phyloP scores from a whole-genome alignment of 2,113 vertebrate species.

The Onychorhynchus coronatus region DNA sequence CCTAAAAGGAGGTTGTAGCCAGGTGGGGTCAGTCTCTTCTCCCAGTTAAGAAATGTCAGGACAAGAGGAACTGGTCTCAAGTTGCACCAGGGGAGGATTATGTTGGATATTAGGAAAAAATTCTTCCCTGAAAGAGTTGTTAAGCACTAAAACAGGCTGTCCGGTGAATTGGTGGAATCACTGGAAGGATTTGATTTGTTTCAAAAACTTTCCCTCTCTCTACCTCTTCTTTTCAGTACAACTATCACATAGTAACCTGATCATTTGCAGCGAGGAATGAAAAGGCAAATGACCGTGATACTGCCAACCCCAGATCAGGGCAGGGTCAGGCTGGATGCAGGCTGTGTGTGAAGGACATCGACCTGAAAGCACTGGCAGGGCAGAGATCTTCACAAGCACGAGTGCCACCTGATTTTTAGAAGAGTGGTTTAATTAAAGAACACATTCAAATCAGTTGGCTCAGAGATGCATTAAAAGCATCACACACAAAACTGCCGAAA shows the following conservation, averaged over 20 bases:
- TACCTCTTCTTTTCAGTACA: background rate
- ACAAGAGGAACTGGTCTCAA: background rate
- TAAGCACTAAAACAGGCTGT: background rate
- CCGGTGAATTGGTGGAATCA: background rate
- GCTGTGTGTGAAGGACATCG: background rate
- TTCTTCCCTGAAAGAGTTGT: background rate
- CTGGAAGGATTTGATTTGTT: background rate
- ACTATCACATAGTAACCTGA: background rate
- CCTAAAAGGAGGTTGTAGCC: background rate
- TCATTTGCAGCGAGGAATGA: background rate
- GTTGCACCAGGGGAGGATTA: background rate
- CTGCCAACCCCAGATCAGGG: background rate
- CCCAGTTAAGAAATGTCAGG: background rate
- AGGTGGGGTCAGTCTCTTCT: background rate
- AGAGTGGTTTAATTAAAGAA: slow-evolving; percentile 9
- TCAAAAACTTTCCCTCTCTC: background rate
- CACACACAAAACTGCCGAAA: background rate
- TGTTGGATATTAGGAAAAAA: background rate
- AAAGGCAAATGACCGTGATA: background rate
- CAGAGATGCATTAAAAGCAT: background rate
- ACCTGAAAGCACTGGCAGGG: background rate
- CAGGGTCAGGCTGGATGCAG: background rate
- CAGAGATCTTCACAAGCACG: background rate
- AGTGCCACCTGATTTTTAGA: background rate
- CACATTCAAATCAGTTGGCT: background rate